Evolutionary conservation across 2,113 vertebrate species (phyloP).

Genomic region (Ameiurus melas): DNA sequence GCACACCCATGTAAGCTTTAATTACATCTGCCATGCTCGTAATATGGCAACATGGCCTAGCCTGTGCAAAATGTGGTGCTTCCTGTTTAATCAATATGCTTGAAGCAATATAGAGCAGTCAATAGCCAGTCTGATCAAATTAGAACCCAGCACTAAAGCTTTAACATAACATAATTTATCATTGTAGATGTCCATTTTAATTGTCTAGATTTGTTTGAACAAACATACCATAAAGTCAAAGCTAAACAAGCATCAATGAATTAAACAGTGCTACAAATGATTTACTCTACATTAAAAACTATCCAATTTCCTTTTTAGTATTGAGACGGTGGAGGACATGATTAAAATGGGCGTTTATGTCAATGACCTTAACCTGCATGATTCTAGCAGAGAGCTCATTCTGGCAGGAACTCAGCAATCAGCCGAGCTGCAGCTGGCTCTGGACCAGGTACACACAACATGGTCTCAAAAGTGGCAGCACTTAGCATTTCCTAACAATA

Average conservation of each 20-base stretch:
- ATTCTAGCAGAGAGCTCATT: conserved; percentile 77
- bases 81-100: not conserved
- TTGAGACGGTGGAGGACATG: conserved; percentile 77
- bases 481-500: conserved; percentile 6
- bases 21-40: conserved; percentile 4
- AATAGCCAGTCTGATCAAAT: not conserved
- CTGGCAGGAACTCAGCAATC: conserved; percentile 75
- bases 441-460: conserved; percentile 68
- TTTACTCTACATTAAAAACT: conserved; percentile 12
- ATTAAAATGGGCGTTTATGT: conserved; percentile 78
- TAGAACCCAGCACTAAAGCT: not conserved
- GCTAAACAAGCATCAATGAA: not conserved
- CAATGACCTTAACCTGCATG: conserved; percentile 74
- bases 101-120: not conserved
- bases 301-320: conserved; percentile 57
- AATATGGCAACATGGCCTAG: not conserved
- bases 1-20: conserved; percentile 73
- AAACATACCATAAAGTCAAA: not conserved
- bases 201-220: not conserved
- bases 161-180: not conserved
- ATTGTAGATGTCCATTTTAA: not conserved
- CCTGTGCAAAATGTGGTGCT: not conserved
- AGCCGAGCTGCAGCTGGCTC: conserved; percentile 73
- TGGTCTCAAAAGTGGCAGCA: not conserved
- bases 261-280: conserved; percentile 3